Base-by-base conservation (phyloP, 2,888 invertebrate genomes). In the Eupeodes latifasciatus region DNA sequence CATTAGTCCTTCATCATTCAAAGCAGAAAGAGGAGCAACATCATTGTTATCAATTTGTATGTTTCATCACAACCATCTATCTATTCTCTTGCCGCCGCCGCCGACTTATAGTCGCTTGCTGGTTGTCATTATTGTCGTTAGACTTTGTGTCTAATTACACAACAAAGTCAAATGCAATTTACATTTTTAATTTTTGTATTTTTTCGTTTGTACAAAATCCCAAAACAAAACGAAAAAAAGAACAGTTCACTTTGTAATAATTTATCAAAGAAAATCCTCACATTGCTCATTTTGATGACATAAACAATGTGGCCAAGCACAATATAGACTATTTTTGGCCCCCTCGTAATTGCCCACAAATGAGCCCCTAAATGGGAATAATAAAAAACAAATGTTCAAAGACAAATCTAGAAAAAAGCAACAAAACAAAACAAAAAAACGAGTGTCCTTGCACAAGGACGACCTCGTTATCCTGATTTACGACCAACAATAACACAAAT, bases 391-490 rank as follows among this genome's bases (percentile, higher is more conserved):
- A 82, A 82, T 61, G 61, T 59, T 69, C 69, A 75, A 44, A 67
- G 57, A 74, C 51, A 66, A 55, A 64, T 66, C 57, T 12, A 55
- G 62, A 64, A 36, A 36, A 19, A 19, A 36, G 12, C 40, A 55
- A 27, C 27, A 62, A 66, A 69, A 36, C 47, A 59, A 44, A 34
- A 5, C 6, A 59, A 14, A 34, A 75, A 61, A 14, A 71, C 40
- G 67, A 62, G 55, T 61, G 49, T 67, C 61, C 69, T 64, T 81
- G 71, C 40, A 44, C 64, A 76, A 71, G 71, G 81, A 81, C 67
- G 57, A 69, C 49, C 57, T 88, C 85, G 81, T 88, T 88, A 88
- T 85, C 85, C 85, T 88, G 85, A 88, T 88, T 88, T 88, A 88
- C 85, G 88, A 85, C 64, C 47, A 81, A 85, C 88, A 88, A 88